Conservation (phyloP, 2,888 invertebrate species). For the Melikaiella ostensackeni region DNA sequence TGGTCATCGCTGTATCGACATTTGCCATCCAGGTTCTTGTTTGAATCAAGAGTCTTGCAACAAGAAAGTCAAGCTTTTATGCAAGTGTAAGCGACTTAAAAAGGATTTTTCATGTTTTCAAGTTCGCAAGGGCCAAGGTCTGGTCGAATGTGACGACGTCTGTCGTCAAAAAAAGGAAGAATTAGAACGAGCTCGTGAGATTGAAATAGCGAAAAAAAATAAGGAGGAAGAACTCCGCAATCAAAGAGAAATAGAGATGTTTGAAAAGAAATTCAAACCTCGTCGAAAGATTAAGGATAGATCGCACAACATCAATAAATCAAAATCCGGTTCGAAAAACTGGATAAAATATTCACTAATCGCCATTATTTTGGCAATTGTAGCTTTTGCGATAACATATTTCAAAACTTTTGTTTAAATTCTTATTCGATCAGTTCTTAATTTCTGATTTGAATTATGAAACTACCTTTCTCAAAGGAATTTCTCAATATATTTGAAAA, state of each 20-base stretch:
- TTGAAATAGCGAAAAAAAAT: conserved; percentile 80
- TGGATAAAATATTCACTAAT: conserved; percentile 8
- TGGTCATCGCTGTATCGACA: conserved; percentile 88
- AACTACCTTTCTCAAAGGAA: not conserved
- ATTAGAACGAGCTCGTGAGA: conserved; percentile 79
- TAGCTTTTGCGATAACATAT: conserved; percentile 11
- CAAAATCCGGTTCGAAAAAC: conserved; percentile 22
- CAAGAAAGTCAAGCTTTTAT: conserved; percentile 88
- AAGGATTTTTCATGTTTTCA: conserved; percentile 80
- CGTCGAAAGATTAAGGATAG: conserved; percentile 68
- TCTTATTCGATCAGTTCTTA: not conserved
- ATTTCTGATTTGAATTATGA: not conserved
- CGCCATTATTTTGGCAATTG: not conserved
- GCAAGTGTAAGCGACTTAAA: conserved; percentile 88
- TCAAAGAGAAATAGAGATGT: conserved; percentile 85
- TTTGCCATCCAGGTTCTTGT: conserved; percentile 87
- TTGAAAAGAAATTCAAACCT: conserved; percentile 84
- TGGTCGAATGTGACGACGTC: conserved; percentile 82
- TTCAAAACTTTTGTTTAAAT: not conserved
- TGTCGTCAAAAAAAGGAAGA: conserved; percentile 81
- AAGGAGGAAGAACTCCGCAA: conserved; percentile 84
- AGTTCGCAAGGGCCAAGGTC: conserved; percentile 75
- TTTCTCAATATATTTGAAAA: not conserved
- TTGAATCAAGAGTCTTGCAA: conserved; percentile 83
- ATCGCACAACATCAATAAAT: conserved; percentile 47